Percentiles rank a stretch among this genome's conserved stretches.
These are phyloP conservation scores for Aspidiotus destructor DNA, from an alignment of 2,888 invertebrate genomes.

Conservation along the genomic window DNA sequence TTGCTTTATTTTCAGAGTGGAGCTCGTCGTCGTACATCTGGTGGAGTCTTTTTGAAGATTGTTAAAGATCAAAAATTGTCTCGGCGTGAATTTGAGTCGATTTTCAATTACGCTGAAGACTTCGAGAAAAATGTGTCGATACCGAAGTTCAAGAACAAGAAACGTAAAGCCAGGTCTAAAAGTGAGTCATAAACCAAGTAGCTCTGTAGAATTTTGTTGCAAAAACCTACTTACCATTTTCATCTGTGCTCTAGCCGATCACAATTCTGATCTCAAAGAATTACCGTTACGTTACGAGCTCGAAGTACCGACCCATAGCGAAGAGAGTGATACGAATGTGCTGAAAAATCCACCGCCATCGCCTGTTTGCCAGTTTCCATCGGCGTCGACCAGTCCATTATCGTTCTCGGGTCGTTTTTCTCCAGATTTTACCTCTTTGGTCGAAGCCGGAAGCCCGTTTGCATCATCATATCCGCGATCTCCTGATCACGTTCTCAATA, in stretches of 20 bases:
- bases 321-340: constrained; percentile 15
- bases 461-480: too few relatives aligned
- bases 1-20: constrained; percentile 14
- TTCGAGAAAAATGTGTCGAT: not conserved
- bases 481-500: too few relatives aligned
- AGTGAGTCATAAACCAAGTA: not conserved
- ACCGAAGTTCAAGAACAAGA: not conserved
- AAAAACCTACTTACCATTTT: not conserved
- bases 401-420: constrained; percentile 14
- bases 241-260: not conserved
- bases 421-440: not conserved
- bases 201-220: not conserved
- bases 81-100: constrained; percentile 10
- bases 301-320: constrained; percentile 14
- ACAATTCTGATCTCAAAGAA: not conserved
- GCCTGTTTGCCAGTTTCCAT: constrained; percentile 12
- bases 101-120: constrained; percentile 14
- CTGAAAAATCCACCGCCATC: constrained; percentile 26
- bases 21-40: constrained; percentile 22
- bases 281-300: constrained; percentile 18
- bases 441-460: too few relatives aligned
- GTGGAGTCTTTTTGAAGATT: constrained; percentile 21
- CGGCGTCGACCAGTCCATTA: constrained; percentile 6
- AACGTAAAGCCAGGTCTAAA: not conserved
- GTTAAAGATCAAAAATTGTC: constrained; percentile 21